Evolutionary conservation across 2,113 vertebrate genomes (phyloP).

Genomic region (Butorides virescens): DNA sequence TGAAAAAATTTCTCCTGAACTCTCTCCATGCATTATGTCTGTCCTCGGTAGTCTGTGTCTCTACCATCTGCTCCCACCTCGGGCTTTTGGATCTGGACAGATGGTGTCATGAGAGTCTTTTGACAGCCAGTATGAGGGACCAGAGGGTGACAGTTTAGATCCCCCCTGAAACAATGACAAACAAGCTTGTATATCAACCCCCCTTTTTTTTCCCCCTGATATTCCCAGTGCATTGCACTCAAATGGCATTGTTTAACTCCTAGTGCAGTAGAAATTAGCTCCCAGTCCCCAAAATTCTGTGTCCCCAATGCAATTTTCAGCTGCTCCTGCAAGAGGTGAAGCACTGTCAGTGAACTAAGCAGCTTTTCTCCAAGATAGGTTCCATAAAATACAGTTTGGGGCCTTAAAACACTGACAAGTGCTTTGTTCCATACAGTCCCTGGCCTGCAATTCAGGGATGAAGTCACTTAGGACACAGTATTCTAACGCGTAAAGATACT

Average conservation of each 20-base stretch:
- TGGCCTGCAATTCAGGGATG: not conserved
- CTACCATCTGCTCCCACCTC: not conserved
- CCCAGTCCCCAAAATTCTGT: not conserved
- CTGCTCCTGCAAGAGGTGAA: not conserved
- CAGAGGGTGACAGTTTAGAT: not conserved
- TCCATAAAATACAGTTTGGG: not conserved
- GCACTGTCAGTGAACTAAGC: not conserved
- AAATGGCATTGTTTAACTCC: not conserved
- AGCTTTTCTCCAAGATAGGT: not conserved
- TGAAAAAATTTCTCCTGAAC: not conserved
- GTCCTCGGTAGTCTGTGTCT: not conserved
- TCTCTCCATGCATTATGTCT: not conserved
- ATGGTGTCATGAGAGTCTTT: not conserved
- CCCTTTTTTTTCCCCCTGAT: not conserved
- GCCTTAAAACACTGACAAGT: not conserved
- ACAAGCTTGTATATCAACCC: not conserved
- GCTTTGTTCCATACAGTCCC: not conserved
- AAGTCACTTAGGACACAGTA: not conserved
- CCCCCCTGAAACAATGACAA: not conserved
- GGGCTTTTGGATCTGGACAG: not conserved
- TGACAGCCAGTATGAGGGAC: not conserved
- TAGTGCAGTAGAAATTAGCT: not conserved
- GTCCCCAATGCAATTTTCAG: not conserved
- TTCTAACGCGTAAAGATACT: not conserved
- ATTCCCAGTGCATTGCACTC: not conserved